Conservation (phyloP, 2,113 vertebrate genomes). For the Rissa tridactyla region DNA sequence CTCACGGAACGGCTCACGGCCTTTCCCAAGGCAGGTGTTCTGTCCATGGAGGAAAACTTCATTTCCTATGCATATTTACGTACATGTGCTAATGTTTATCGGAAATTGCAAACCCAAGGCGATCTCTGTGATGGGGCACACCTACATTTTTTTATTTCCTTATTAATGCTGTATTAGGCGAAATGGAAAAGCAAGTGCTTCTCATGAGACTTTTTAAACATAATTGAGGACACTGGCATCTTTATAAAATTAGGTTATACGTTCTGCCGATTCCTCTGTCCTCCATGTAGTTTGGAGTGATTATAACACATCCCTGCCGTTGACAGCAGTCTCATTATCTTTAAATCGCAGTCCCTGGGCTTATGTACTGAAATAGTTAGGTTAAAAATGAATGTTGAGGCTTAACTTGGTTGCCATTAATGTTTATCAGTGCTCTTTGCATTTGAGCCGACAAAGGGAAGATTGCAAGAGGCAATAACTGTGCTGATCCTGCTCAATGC, state of each 20-base stretch:
- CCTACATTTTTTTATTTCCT: neutral
- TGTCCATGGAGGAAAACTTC: neutral
- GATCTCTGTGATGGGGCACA: neutral
- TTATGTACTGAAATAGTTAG: neutral
- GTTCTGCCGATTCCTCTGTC: neutral
- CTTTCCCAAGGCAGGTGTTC: neutral
- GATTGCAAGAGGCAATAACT: neutral
- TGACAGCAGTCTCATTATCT: neutral
- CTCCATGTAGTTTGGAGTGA: neutral
- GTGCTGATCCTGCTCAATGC: neutral
- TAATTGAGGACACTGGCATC: neutral
- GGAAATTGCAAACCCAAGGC: neutral
- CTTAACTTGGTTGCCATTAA: neutral
- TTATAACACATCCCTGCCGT: neutral
- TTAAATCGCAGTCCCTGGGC: neutral
- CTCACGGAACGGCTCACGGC: accelerated
- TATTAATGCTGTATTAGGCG: neutral
- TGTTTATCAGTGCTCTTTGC: neutral
- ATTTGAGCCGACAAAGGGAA: neutral
- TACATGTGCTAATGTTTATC: neutral
- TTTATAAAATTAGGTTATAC: neutral
- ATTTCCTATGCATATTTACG: neutral
- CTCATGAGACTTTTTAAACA: neutral
- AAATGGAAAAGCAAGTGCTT: neutral
- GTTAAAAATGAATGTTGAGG: neutral